Conservation (phyloP, 2,113 vertebrate genomes). For the Oryzias celebensis region DNA sequence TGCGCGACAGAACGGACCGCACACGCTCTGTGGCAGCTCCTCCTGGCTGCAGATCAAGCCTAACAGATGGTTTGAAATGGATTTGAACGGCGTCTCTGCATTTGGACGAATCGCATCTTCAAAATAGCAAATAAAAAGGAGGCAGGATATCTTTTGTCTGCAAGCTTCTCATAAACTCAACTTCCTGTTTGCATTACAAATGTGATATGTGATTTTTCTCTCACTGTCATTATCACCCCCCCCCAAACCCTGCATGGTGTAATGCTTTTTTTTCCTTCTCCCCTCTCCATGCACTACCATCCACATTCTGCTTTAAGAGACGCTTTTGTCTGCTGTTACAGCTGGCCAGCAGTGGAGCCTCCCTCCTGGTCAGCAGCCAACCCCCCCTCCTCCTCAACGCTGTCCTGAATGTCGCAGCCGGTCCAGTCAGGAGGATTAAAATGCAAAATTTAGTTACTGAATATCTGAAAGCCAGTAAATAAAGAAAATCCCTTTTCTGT, state of each 20-base stretch:
- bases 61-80: background rate
- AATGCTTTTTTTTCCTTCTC: conserved; percentile 13
- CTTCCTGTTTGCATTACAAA: conserved; percentile 3
- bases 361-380: conserved; percentile 36
- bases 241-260: conserved; percentile 22
- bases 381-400: conserved; percentile 28
- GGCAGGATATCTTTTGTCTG: too few relatives aligned
- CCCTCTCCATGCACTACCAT: conserved; percentile 44
- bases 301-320: conserved; percentile 62
- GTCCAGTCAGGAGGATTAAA: conserved; percentile 1
- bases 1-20: background rate
- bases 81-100: background rate
- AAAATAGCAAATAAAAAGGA: background rate
- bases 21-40: conserved; percentile 5
- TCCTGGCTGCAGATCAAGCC: background rate
- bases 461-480: background rate
- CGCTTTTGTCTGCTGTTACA: conserved; percentile 58
- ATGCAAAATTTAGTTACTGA: conserved; percentile 5
- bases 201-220: conserved; percentile 18
- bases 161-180: background rate
- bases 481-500: conserved; percentile 20
- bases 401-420: conserved; percentile 26
- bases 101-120: background rate
- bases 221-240: conserved; percentile 1
- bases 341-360: conserved; percentile 36